Evolutionary conservation across 2,797 vertebrate genomes (phyloP), one percentile per base, ranked within the genome.

Genomic region (Diceros bicornis): DNA sequence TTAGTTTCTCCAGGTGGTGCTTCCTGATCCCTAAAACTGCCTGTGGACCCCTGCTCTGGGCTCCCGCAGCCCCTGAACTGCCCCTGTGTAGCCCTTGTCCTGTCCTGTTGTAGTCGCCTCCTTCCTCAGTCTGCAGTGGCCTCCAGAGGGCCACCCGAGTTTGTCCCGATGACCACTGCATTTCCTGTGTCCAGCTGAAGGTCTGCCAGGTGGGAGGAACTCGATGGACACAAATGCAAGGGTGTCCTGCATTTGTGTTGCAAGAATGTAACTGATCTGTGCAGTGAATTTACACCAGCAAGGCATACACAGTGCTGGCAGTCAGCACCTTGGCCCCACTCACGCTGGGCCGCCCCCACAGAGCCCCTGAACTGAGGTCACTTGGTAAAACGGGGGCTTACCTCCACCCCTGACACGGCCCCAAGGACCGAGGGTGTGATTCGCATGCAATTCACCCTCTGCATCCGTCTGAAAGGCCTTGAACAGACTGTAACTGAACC

Each of bases 231-330:
- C 7, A 23, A 17, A 50, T 3, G 41, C 6, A 11, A 41, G 37
- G 37, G 37, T 37, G 37, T 37, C 37, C 37, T 37, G 37, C 37
- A 37, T 37, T 37, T 37, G 37, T 37, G 37, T 37, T 5, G 62
- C 47, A 34, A 6, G 18, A 32, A 21, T 0, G 7, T 32, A 7
- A 44, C 23, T 0, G n/a, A 41, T 41, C 7, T 4, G 61, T 18
- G 14, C 34, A 29, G 27, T 17, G 57, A 61, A 61, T 41, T 47
- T 47, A 47, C 10, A 47, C 37, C 20, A 34, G 32, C 50, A 55
- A 23, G 0, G 7, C 7, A 5, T 0, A 16, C 0, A 6, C 14
- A 4, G 11, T 8, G 25, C 32, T 0, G 9, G 37, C 0, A 0
- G 34, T 12, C 0, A 2, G 11, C 4, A 1, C 18, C 29, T 16